Evolutionary conservation across 2,888 invertebrate genomes (phyloP), one percentile per base, ranked within the genome.

Genomic region (Peribatodes rhomboidaria): DNA sequence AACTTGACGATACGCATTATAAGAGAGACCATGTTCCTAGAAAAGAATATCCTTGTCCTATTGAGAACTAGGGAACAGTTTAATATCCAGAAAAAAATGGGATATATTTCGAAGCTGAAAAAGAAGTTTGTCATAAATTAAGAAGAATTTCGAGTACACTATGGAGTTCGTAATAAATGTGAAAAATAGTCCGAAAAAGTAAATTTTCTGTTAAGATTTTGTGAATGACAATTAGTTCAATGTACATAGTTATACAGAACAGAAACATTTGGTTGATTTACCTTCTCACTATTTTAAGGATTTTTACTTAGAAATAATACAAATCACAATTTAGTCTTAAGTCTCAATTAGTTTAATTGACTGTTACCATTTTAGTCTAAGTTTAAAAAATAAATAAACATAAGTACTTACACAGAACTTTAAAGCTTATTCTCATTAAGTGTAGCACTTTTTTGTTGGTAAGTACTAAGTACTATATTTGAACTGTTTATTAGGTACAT

Each of bases 21-120:
- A 83, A 85, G 33, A 81, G 88, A 33, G 79, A 73, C 61, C 87
- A 91, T 60, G 82, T 80, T 50, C 84, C 84, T 1, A 85, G 84
- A n/a, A 73, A 79, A 49, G 84, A 78, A 46, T 64, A 70, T 3
- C 77, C 82, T n/a, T 90, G 89, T 65, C 85, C 86, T 10, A 71
- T 89, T 14, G 77, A 82, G 16, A 61, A 72, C 49, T 79, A 79
- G 41, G 4, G 18, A 33, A 11, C n/a, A n/a, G n/a, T n/a, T n/a
- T n/a, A n/a, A n/a, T n/a, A n/a, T n/a, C n/a, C n/a, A n/a, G n/a
- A n/a, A n/a, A n/a, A n/a, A n/a, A n/a, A n/a, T n/a, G n/a, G n/a
- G n/a, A n/a, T n/a, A n/a, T n/a, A n/a, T n/a, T n/a, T n/a, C n/a
- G n/a, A n/a, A n/a, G n/a, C n/a, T n/a, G n/a, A n/a, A n/a, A n/a